Evolutionary conservation across 2,888 invertebrate genomes (phyloP), one percentile per base, ranked within the genome.

Genomic region (Apeira syringaria): DNA sequence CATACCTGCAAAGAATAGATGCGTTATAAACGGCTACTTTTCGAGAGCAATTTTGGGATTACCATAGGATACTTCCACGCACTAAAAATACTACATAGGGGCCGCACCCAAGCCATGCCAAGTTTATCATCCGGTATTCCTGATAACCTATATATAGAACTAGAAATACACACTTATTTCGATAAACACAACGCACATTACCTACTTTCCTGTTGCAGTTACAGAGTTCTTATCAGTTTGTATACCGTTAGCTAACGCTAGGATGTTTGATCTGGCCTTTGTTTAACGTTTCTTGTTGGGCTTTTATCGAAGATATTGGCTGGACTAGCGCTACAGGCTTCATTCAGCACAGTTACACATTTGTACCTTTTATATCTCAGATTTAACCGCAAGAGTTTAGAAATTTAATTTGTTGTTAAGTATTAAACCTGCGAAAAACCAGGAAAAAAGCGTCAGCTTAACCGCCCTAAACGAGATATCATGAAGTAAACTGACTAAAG

Each of bases 1-100:
- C 98, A 98, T 61, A 99, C 97, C 98, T 98, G 91, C 30, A 84
- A 90, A 56, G 40, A 55, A 56, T 47, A 18, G 30, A 11, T 15
- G 22, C 22, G 39, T 60, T 53, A 54, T 36, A 48, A 49, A 55
- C 25, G 33, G 31, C n/a, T 27, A 38, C 10, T 30, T 31, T 44
- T 33, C n/a, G 46, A 25, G 33, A 46, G 35, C 12, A 15, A 4
- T 15, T 15, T 15, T n/a, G n/a, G n/a, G 15, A 15, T 2, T 15
- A 15, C 15, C 15, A 4, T n/a, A 13, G 39, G 39, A 15, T 34
- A 34, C 55, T 72, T 66, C 59, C 56, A 52, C 59, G 68, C 71
- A 75, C 53, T 41, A 50, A 38, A 67, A 72, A 75, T 53, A 10
- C 8, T 7, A 35, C 40, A 44, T 47, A 39, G 48, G 53, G 58